phyloP scores from a whole-genome alignment of 2,113 vertebrate species.

The Nicator chloris region DNA sequence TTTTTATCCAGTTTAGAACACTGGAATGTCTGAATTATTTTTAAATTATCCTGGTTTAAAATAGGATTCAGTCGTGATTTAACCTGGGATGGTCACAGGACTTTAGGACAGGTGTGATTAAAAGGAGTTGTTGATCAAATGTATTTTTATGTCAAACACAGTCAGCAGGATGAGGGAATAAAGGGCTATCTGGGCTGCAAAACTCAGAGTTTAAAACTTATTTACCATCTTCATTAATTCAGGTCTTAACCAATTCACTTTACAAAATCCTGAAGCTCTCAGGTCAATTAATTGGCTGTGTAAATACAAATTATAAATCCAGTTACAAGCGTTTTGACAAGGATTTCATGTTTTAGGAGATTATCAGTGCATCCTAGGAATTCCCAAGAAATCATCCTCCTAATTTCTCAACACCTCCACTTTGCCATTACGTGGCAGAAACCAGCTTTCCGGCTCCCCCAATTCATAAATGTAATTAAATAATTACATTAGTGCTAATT shows the following conservation, averaged over 20 bases:
- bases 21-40: neutral
- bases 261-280: conserved; percentile 35
- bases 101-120: neutral
- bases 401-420: conserved; percentile 63
- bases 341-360: conserved; percentile 18
- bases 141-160: neutral
- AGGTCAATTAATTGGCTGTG: conserved; percentile 32
- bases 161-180: neutral
- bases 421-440: conserved; percentile 33
- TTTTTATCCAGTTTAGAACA: neutral
- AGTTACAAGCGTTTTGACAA: conserved; percentile 9
- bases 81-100: neutral
- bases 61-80: neutral
- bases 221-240: conserved; percentile 47
- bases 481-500: conserved; percentile 99
- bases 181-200: neutral
- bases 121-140: neutral
- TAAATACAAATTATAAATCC: conserved; percentile 42
- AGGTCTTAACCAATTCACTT: conserved; percentile 38
- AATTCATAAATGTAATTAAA: conserved; percentile 99
- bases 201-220: neutral
- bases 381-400: conserved; percentile 21
- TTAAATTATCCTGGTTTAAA: neutral
- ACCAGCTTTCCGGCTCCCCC: conserved; percentile 72
- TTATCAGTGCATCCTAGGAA: conserved; percentile 27